Percentiles rank a stretch among this genome's conserved stretches.
Conservation (phyloP, 2,797 vertebrate genomes). For the Denticeps clupeoides region DNA sequence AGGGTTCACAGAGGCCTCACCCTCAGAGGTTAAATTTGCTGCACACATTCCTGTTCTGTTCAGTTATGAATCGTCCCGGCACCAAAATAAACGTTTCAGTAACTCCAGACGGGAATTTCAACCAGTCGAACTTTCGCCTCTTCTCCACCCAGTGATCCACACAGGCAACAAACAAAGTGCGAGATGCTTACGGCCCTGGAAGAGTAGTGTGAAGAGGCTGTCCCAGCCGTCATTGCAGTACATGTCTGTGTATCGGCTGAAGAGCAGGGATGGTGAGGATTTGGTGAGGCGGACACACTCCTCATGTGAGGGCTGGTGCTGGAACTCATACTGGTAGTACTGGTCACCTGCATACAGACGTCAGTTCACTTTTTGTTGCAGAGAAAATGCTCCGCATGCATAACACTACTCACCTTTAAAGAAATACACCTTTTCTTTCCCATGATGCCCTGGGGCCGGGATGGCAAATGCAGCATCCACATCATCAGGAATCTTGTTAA, state of each 20-base stretch:
- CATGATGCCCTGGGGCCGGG: constrained; percentile 62
- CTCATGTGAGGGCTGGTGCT: constrained; percentile 72
- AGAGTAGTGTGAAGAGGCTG: constrained; percentile 61
- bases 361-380: too few relatives aligned
- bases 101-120: too few relatives aligned
- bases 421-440: constrained; percentile 81
- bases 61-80: too few relatives aligned
- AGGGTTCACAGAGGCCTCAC: too few relatives aligned
- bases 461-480: constrained; percentile 75
- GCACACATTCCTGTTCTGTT: too few relatives aligned
- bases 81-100: too few relatives aligned
- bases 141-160: too few relatives aligned
- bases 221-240: constrained; percentile 62
- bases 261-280: constrained; percentile 64
- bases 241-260: constrained; percentile 67
- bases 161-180: constrained; percentile 4
- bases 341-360: constrained; percentile 69
- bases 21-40: too few relatives aligned
- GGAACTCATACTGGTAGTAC: constrained; percentile 83
- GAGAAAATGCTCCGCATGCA: not conserved
- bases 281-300: constrained; percentile 63
- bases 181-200: constrained; percentile 47
- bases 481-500: constrained; percentile 61
- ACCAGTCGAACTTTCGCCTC: too few relatives aligned
- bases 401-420: constrained; percentile 76